Evolutionary conservation across 53 echinoderm and acorn worm genomes (phyloP).

Genomic region (Antedon mediterranea): DNA sequence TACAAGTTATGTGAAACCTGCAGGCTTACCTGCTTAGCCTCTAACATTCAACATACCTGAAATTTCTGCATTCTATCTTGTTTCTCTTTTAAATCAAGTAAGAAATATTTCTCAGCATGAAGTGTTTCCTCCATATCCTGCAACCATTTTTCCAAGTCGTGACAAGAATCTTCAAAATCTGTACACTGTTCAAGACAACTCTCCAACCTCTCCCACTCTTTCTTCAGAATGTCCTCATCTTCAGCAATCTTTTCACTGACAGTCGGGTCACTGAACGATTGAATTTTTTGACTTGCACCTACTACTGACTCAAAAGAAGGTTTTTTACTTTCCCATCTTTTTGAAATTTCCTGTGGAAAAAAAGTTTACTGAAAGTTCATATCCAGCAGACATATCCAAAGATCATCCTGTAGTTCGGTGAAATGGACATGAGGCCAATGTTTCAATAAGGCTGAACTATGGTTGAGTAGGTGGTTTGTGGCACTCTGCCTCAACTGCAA

Average conservation of each 20-base stretch:
- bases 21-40: no score
- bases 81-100: conserved; percentile 14
- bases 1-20: no score
- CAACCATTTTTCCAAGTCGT: conserved; percentile 23
- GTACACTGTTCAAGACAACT: conserved; percentile 41
- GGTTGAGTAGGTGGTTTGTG: no score
- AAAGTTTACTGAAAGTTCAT: no score
- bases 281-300: conserved; percentile 11
- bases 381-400: no score
- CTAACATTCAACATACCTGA: conserved; percentile 20
- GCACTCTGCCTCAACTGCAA: no score
- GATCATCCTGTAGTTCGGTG: no score
- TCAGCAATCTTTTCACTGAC: neutral
- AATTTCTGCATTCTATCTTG: conserved; percentile 15
- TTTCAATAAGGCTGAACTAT: no score
- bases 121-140: conserved; percentile 23
- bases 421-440: no score
- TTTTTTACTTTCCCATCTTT: neutral
- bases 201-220: conserved; percentile 13
- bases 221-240: conserved; percentile 25
- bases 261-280: conserved; percentile 9
- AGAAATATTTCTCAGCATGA: conserved; percentile 12
- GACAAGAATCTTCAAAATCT: neutral
- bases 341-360: neutral
- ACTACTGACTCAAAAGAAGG: neutral